phyloP scores from a whole-genome alignment of 1,140 invertebrate genomes.

The Telenomus remus region DNA sequence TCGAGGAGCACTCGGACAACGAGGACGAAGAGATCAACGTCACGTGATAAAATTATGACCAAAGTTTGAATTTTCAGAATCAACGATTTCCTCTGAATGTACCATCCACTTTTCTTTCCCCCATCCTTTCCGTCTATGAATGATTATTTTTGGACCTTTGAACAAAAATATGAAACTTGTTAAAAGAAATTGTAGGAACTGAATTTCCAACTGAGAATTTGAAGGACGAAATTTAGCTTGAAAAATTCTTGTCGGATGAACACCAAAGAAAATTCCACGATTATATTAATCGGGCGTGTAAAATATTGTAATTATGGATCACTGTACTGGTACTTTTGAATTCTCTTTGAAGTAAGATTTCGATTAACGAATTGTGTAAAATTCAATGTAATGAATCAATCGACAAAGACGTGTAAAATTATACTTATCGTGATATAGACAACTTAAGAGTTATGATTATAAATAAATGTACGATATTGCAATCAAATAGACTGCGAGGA shows the following conservation, averaged over 20 bases:
- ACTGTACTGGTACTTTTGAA: slow-evolving; percentile 62
- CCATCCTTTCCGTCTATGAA: too few species aligned
- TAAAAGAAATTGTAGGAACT: too few species aligned
- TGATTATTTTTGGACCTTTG: too few species aligned
- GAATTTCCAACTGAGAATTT: too few species aligned
- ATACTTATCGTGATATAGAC: slow-evolving; percentile 59
- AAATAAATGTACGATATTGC: slow-evolving; percentile 69
- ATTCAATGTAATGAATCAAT: slow-evolving; percentile 53
- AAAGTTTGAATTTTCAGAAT: slow-evolving; percentile 16
- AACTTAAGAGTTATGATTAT: slow-evolving; percentile 61
- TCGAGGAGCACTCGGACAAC: slow-evolving; percentile 80
- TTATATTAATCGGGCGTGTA: slow-evolving; percentile 63
- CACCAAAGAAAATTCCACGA: slow-evolving; percentile 48
- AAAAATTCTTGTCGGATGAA: slow-evolving; percentile 16
- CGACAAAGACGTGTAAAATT: slow-evolving; percentile 63
- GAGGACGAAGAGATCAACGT: slow-evolving; percentile 89
- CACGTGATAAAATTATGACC: slow-evolving; percentile 80
- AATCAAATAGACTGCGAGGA: slow-evolving; percentile 60
- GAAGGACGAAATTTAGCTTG: too few species aligned
- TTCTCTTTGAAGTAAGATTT: slow-evolving; percentile 64
- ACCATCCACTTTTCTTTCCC: too few species aligned
- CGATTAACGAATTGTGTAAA: slow-evolving; percentile 56
- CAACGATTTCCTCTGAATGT: background rate
- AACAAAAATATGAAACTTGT: too few species aligned
- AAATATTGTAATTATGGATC: slow-evolving; percentile 74